These are phyloP conservation scores for Hemicrepidius hirtus DNA, from an alignment of 2,888 invertebrate genomes.

Conservation along the genomic window DNA sequence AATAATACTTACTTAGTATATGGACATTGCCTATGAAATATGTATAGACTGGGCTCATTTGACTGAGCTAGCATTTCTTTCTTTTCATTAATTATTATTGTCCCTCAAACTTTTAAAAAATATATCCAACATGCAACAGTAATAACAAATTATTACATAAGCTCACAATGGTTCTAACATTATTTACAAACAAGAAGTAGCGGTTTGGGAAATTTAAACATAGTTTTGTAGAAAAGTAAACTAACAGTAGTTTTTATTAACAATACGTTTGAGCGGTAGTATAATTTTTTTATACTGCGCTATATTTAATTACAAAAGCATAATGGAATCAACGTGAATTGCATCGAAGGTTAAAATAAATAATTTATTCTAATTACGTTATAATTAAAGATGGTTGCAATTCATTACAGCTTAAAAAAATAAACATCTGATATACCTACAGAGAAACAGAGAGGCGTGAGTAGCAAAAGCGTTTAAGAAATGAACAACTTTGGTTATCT, in stretches of 20 bases:
- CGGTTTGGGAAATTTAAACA: background rate
- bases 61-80: background rate
- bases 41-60: background rate
- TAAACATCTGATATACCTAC: too few relatives aligned
- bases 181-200: constrained; percentile 2
- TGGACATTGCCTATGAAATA: background rate
- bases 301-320: constrained; percentile 4
- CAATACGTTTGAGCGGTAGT: background rate
- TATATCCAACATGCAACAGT: constrained; percentile 4
- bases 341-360: background rate
- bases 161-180: background rate
- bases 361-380: too few relatives aligned
- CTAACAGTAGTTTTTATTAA: background rate
- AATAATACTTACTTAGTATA: constrained; percentile 9
- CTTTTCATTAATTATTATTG: constrained; percentile 15
- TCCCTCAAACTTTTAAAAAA: constrained; percentile 5
- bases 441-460: too few relatives aligned
- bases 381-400: background rate
- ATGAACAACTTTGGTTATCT: constrained; percentile 14
- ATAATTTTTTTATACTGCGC: background rate
- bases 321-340: background rate
- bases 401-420: background rate
- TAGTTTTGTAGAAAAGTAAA: background rate
- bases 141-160: background rate
- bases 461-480: background rate